Percentiles rank a stretch among this genome's conserved stretches.
phyloP scores from a whole-genome alignment of 37 sponge, comb jelly and placozoan species.

The Ephydatia muelleri region DNA sequence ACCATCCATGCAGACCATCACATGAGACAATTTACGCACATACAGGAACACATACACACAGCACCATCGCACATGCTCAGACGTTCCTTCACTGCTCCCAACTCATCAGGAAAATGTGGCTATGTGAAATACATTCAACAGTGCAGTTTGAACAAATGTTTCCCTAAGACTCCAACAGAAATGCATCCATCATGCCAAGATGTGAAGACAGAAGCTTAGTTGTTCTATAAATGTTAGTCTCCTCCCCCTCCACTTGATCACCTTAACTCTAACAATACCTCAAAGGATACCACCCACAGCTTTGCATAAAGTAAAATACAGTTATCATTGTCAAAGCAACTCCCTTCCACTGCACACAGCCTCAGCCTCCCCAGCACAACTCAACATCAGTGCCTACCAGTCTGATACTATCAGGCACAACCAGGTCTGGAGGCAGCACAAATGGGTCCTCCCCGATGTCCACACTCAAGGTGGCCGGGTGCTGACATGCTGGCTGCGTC shows the following conservation, averaged over 20 bases:
- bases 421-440: slow-evolving; percentile 29
- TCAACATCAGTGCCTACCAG: slow-evolving; percentile 17
- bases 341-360: background rate
- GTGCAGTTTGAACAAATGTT: background rate
- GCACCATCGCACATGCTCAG: too few species aligned
- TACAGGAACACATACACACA: slow-evolving; percentile 8
- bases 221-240: too few species aligned
- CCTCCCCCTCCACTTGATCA: too few species aligned
- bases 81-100: too few species aligned
- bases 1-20: too few species aligned
- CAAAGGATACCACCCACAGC: too few species aligned
- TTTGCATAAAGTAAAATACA: too few species aligned
- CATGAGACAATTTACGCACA: slow-evolving; percentile 1
- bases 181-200: too few species aligned
- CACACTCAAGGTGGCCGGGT: slow-evolving; percentile 43
- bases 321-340: too few species aligned
- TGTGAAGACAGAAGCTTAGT: too few species aligned
- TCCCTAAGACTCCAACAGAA: background rate
- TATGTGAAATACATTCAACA: slow-evolving; percentile 1
- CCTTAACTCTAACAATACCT: too few species aligned
- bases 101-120: too few species aligned
- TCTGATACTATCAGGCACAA: slow-evolving; percentile 39
- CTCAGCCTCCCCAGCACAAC: background rate
- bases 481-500: slow-evolving; percentile 4
- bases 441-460: slow-evolving; percentile 48